Evolutionary conservation across 2,888 invertebrate genomes (phyloP).

Genomic region (Drosophila tanythrix): DNA sequence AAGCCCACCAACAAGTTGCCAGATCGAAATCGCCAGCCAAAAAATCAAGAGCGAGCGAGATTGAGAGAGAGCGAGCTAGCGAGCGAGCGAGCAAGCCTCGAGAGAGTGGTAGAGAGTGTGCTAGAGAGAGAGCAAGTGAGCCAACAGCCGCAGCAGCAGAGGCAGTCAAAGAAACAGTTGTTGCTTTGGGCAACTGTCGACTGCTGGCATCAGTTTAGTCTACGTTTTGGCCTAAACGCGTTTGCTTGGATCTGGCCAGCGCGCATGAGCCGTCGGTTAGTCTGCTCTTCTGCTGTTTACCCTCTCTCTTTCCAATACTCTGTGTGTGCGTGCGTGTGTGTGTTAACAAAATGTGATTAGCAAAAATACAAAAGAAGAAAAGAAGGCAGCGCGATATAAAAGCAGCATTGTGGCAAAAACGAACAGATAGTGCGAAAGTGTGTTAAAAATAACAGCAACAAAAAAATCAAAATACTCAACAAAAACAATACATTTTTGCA

Average conservation of each 20-base stretch:
- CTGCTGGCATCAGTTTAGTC: slow-evolving; percentile 66
- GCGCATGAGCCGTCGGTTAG: slow-evolving; percentile 67
- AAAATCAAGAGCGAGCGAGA: slow-evolving; percentile 1
- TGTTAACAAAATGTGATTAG: slow-evolving; percentile 81
- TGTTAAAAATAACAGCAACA: slow-evolving; percentile 41
- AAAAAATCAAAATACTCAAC: slow-evolving; percentile 15
- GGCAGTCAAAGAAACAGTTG: slow-evolving; percentile 1
- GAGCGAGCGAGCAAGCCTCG: slow-evolving; percentile 3
- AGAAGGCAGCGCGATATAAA: slow-evolving; percentile 53
- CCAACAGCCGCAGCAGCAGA: slow-evolving; percentile 24
- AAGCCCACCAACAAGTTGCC: slow-evolving; percentile 41
- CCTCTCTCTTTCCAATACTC: slow-evolving; percentile 17
- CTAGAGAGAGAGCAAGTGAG: slow-evolving; percentile 4
- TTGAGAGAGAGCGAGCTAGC: not conserved
- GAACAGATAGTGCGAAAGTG: slow-evolving; percentile 52
- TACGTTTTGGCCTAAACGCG: slow-evolving; percentile 82
- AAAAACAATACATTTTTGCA: slow-evolving; percentile 39
- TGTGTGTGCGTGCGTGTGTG: slow-evolving; percentile 42
- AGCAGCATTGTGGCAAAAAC: slow-evolving; percentile 63
- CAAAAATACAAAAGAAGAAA: slow-evolving; percentile 79
- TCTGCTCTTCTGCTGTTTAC: slow-evolving; percentile 36
- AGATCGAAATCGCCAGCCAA: slow-evolving; percentile 29
- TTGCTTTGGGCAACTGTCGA: slow-evolving; percentile 17
- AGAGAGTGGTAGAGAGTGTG: slow-evolving; percentile 17
- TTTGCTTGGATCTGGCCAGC: slow-evolving; percentile 74